phyloP scores from a whole-genome alignment of 2,113 vertebrate genomes.

The Dryoscopus gambensis region DNA sequence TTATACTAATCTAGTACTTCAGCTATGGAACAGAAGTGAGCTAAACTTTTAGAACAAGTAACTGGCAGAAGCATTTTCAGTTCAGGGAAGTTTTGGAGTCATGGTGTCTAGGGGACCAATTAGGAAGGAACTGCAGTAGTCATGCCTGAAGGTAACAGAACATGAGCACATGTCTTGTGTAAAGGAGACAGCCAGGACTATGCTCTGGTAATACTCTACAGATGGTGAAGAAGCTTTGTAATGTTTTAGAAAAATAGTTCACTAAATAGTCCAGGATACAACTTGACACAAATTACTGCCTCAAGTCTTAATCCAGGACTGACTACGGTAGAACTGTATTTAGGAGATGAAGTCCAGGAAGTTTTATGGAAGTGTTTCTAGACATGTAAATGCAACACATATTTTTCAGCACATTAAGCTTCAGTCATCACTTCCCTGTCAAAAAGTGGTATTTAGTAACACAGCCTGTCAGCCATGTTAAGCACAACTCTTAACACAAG shows the following conservation, averaged over 20 bases:
- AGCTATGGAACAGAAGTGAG: not conserved
- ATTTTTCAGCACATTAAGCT: conserved; percentile 1
- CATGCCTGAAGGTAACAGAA: conserved; percentile 56
- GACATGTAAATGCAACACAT: not conserved
- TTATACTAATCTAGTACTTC: not conserved
- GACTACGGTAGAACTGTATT: not conserved
- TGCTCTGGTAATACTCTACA: not conserved
- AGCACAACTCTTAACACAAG: not conserved
- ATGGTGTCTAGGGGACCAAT: conserved; percentile 51
- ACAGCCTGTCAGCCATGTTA: not conserved
- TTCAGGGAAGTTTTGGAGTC: conserved; percentile 46
- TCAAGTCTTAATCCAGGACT: not conserved
- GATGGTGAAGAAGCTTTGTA: not conserved
- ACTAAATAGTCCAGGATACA: not conserved
- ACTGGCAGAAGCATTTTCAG: not conserved
- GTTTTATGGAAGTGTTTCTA: not conserved
- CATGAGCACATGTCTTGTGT: not conserved
- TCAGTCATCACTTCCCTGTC: not conserved
- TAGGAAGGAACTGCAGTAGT: conserved; percentile 67
- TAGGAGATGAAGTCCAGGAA: not conserved
- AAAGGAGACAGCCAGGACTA: not conserved
- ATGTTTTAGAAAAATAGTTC: not conserved
- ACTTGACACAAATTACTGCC: not conserved
- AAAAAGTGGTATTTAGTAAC: not conserved
- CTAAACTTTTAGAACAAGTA: not conserved